Evolutionary conservation across 2,888 invertebrate species (phyloP).

Genomic region (Coelopa pilipes): DNA sequence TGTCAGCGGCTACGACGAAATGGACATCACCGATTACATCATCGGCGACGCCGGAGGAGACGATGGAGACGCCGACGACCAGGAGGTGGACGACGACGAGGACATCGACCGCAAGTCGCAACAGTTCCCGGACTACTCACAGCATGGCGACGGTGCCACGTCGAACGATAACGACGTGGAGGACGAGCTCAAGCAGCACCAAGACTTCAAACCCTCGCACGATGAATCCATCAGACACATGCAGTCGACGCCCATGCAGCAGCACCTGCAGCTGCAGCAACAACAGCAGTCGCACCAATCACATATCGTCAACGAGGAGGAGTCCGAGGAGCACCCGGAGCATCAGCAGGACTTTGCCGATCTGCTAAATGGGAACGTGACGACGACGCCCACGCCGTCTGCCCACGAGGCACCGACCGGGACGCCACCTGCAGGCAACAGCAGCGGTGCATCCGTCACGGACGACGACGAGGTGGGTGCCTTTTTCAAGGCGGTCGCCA

Average conservation of each 20-base stretch:
- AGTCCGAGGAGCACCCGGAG: conserved; percentile 19
- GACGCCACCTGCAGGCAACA: conserved; percentile 40
- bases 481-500: conserved; percentile 62
- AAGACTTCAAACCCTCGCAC: conserved; percentile 21
- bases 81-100: conserved; percentile 40
- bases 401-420: conserved; percentile 13
- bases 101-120: conserved; percentile 45
- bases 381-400: conserved; percentile 15
- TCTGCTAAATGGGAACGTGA: conserved; percentile 19
- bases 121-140: conserved; percentile 45
- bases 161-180: conserved; percentile 36
- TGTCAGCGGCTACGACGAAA: conserved; percentile 55
- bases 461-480: conserved; percentile 64
- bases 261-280: conserved; percentile 36
- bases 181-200: conserved; percentile 21
- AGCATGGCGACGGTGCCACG: conserved; percentile 19
- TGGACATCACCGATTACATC: conserved; percentile 61
- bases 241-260: conserved; percentile 30
- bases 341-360: conserved; percentile 28
- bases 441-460: conserved; percentile 42
- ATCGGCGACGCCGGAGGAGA: conserved; percentile 55
- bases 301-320: conserved; percentile 38
- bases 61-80: conserved; percentile 30
- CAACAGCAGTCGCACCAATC: conserved; percentile 39
- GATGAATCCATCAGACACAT: conserved; percentile 24